Evolutionary conservation across 1,140 invertebrate species (phyloP).

Genomic region (Meloidogyne floridensis): DNA sequence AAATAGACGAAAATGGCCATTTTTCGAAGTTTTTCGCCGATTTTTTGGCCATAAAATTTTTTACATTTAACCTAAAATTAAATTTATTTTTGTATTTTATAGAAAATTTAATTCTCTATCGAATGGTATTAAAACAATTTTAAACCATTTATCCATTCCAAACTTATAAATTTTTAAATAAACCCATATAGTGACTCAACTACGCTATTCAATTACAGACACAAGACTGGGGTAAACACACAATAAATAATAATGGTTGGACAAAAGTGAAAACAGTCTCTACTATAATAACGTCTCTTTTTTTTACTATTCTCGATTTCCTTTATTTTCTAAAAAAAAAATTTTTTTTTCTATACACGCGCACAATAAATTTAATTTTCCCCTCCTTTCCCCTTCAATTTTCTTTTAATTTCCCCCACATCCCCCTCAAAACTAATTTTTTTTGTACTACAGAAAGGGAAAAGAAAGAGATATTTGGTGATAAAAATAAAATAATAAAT

Average conservation of each 20-base stretch:
- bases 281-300: background rate
- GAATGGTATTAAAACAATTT: background rate
- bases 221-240: background rate
- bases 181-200: background rate
- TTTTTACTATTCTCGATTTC: background rate
- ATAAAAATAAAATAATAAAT: background rate
- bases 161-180: background rate
- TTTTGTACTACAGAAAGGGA: background rate
- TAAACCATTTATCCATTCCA: background rate
- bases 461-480: background rate
- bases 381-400: background rate
- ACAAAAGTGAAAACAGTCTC: constrained; percentile 4
- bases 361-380: constrained; percentile 3
- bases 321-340: background rate
- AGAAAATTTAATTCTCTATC: background rate
- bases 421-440: background rate
- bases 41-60: background rate
- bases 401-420: background rate
- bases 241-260: constrained; percentile 3
- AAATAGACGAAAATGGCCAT: background rate
- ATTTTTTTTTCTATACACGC: background rate
- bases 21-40: background rate
- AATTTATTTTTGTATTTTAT: background rate
- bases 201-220: constrained; percentile 3
- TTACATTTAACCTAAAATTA: background rate